Conservation (phyloP, 2,113 vertebrate species). For the Urocynchramus pylzowi region DNA sequence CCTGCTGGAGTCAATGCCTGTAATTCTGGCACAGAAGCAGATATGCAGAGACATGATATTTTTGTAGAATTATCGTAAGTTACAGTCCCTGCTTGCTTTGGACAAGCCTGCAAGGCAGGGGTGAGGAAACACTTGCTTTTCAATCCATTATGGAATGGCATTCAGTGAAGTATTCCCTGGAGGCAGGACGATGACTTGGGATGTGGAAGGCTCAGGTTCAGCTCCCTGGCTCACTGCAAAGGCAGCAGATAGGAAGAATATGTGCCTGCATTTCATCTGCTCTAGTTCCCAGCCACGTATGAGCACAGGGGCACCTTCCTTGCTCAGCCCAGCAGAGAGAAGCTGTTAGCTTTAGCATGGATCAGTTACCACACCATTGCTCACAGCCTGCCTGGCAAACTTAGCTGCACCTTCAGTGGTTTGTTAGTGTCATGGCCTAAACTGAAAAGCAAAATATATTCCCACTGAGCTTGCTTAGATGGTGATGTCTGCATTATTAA, state of each 20-base stretch:
- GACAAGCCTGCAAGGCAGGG: not conserved
- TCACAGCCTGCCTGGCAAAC: not conserved
- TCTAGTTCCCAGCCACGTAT: not conserved
- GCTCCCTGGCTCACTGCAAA: not conserved
- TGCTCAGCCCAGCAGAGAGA: not conserved
- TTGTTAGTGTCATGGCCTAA: not conserved
- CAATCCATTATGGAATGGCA: not conserved
- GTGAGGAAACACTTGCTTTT: not conserved
- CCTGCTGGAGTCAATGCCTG: not conserved
- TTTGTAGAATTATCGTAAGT: not conserved
- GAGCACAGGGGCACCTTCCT: not conserved
- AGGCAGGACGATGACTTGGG: not conserved
- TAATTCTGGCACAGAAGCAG: not conserved
- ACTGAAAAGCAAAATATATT: slow-evolving; percentile 16
- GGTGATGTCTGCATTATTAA: slow-evolving; percentile 2
- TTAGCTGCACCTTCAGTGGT: not conserved
- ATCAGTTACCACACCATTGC: not conserved
- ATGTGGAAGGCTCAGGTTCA: not conserved
- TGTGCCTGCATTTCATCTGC: not conserved
- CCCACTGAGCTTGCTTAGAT: not conserved
- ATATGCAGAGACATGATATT: not conserved
- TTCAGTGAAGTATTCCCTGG: not conserved
- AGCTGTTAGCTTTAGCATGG: not conserved
- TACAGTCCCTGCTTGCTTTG: not conserved
- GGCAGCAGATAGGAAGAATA: not conserved